Percentiles rank a stretch among this genome's conserved stretches.
Evolutionary conservation across 1,140 invertebrate genomes (phyloP).

Genomic region (Eupeodes corollae): DNA sequence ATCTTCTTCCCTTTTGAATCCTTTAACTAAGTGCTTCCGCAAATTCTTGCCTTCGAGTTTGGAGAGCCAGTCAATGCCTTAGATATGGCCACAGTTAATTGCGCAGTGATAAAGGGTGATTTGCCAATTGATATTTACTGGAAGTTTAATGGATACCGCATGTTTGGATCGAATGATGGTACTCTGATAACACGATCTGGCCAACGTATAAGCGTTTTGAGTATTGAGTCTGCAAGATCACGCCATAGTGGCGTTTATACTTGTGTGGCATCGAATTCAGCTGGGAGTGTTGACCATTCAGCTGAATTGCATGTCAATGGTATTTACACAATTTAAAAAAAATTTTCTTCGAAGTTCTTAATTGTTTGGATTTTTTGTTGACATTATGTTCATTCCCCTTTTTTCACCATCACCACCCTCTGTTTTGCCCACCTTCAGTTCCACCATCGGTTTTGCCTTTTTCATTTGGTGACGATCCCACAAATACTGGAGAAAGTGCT

Average conservation of each 20-base stretch:
- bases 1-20: background rate
- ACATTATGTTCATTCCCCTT: background rate
- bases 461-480: slow-evolving; percentile 55
- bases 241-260: slow-evolving; percentile 47
- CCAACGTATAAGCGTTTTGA: slow-evolving; percentile 45
- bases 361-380: background rate
- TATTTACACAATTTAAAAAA: slow-evolving; percentile 24
- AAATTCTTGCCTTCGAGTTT: slow-evolving; percentile 42
- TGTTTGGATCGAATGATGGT: slow-evolving; percentile 17
- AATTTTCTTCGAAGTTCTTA: background rate
- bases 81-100: slow-evolving; percentile 42
- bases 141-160: slow-evolving; percentile 44
- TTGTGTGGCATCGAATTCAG: slow-evolving; percentile 45
- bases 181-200: slow-evolving; percentile 26
- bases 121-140: slow-evolving; percentile 51
- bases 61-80: slow-evolving; percentile 41
- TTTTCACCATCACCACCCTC: background rate
- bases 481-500: slow-evolving; percentile 63
- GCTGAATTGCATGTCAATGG: slow-evolving; percentile 48
- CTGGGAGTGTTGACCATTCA: slow-evolving; percentile 37
- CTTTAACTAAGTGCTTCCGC: slow-evolving; percentile 35
- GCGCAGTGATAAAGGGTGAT: slow-evolving; percentile 52
- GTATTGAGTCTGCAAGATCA: slow-evolving; percentile 45
- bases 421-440: slow-evolving; percentile 17
- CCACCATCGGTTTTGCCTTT: slow-evolving; percentile 45